These are phyloP conservation scores for Nymphalis polychloros DNA, from an alignment of 2,888 invertebrate genomes.

Conservation along the genomic window DNA sequence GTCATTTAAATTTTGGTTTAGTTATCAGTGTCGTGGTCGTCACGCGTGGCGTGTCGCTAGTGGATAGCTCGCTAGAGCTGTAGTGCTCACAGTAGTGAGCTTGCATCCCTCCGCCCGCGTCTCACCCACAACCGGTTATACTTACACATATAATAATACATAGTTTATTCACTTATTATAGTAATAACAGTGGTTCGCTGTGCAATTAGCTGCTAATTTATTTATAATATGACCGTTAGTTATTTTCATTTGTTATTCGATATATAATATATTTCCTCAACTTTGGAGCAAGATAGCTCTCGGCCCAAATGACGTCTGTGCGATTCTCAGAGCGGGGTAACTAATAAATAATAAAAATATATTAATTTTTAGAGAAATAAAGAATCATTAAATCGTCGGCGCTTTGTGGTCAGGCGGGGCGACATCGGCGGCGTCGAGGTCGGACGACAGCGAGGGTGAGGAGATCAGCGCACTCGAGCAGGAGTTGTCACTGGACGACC, in stretches of 20 bases:
- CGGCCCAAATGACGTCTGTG: background rate
- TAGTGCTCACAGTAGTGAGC: too few species aligned
- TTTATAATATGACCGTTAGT: background rate
- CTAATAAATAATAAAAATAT: background rate
- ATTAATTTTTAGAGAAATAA: too few species aligned
- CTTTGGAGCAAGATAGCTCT: too few species aligned
- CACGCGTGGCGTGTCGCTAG: too few species aligned
- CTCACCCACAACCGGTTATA: background rate
- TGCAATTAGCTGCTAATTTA: background rate
- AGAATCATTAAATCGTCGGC: background rate
- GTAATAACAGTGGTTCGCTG: background rate
- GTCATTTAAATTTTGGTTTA: too few species aligned
- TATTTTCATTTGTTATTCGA: too few species aligned
- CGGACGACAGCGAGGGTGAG: conserved; percentile 55
- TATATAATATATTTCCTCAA: too few species aligned
- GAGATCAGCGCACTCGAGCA: conserved; percentile 56
- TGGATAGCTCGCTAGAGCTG: too few species aligned
- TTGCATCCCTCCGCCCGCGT: background rate
- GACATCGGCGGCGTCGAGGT: conserved; percentile 48
- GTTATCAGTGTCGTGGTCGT: too few species aligned
- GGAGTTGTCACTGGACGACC: conserved; percentile 81
- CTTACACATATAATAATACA: background rate
- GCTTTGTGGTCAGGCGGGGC: conserved; percentile 34
- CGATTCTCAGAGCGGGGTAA: background rate
- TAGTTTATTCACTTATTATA: too few species aligned